A percentile compares a stretch with the other conserved stretches of the same genome.
Evolutionary conservation across 1,140 invertebrate species (phyloP).

Genomic region (Cherax destructor): DNA sequence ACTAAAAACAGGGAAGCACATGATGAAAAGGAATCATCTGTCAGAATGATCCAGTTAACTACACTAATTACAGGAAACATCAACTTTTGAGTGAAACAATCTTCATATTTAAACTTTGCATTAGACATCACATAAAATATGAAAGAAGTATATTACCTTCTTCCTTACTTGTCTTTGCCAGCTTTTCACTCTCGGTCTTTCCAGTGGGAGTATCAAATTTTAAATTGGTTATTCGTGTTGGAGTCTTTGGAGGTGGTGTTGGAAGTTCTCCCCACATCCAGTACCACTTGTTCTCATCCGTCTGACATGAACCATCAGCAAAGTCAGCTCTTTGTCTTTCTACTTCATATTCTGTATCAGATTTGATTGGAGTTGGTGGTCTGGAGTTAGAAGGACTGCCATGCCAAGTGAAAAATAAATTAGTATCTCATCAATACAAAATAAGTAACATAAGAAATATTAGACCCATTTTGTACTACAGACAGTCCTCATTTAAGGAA

Average conservation of each 20-base stretch:
- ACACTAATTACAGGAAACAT: too few species aligned
- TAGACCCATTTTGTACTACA: too few species aligned
- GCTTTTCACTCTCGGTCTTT: slow-evolving; percentile 18
- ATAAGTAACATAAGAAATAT: too few species aligned
- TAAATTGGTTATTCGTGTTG: slow-evolving; percentile 15
- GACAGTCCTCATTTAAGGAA: too few species aligned
- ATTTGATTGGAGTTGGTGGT: slow-evolving; percentile 89
- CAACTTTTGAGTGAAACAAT: too few species aligned
- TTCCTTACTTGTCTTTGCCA: slow-evolving; percentile 27
- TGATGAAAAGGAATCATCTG: too few species aligned
- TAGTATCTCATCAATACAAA: too few species aligned
- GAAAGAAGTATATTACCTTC: slow-evolving; percentile 22
- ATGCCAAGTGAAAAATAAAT: neutral
- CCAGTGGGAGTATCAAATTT: slow-evolving; percentile 14
- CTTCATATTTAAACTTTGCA: neutral
- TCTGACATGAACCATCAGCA: slow-evolving; percentile 74
- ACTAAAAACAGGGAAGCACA: too few species aligned
- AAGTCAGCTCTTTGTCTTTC: slow-evolving; percentile 73
- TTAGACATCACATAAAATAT: neutral
- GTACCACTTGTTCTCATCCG: slow-evolving; percentile 79
- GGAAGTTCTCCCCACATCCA: slow-evolving; percentile 99
- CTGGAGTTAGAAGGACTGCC: slow-evolving; percentile 82
- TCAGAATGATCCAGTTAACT: too few species aligned
- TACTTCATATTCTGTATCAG: slow-evolving; percentile 95
- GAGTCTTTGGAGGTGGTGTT: slow-evolving; percentile 69